phyloP scores from a whole-genome alignment of 1,140 invertebrate species.

The Drosophila lacertosa region DNA sequence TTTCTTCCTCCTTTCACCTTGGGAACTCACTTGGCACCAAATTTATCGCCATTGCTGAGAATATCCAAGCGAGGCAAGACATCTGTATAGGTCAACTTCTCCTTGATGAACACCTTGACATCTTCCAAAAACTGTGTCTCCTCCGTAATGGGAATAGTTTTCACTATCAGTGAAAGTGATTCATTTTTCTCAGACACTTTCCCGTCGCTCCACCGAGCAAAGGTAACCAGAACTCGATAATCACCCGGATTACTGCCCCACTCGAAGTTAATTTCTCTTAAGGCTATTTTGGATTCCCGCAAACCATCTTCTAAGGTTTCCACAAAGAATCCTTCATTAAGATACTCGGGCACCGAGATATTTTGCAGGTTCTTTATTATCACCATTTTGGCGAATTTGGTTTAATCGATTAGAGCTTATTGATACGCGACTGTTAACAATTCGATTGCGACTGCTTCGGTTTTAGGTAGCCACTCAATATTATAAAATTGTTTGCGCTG shows the following conservation, averaged over 20 bases:
- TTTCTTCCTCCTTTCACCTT: too few relatives aligned
- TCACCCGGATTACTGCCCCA: too few relatives aligned
- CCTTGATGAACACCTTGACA: too few relatives aligned
- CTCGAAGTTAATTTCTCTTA: slow-evolving; percentile 4
- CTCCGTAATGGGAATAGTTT: slow-evolving; percentile 72
- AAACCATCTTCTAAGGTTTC: slow-evolving; percentile 72
- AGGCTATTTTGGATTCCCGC: slow-evolving; percentile 51
- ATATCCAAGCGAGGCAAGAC: too few relatives aligned
- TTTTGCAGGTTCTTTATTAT: slow-evolving; percentile 59
- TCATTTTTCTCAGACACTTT: slow-evolving; percentile 27
- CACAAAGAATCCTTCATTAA: slow-evolving; percentile 66
- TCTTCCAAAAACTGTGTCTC: slow-evolving; percentile 28
- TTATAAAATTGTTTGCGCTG: too few relatives aligned
- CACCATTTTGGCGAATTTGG: slow-evolving; percentile 49
- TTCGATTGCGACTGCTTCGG: too few relatives aligned
- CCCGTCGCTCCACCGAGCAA: slow-evolving; percentile 13
- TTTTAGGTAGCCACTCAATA: background rate
- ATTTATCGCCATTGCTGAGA: slow-evolving; percentile 42
- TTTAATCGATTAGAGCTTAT: too few relatives aligned
- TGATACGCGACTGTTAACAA: too few relatives aligned
- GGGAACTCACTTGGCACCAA: slow-evolving; percentile 35
- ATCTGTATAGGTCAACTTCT: too few relatives aligned
- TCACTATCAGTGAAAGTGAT: slow-evolving; percentile 67
- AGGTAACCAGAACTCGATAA: too few relatives aligned
- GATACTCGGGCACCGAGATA: slow-evolving; percentile 65